Evolutionary conservation across 1,140 invertebrate species (phyloP), one percentile per base, ranked within the genome.

Genomic region (Zophobas morio): DNA sequence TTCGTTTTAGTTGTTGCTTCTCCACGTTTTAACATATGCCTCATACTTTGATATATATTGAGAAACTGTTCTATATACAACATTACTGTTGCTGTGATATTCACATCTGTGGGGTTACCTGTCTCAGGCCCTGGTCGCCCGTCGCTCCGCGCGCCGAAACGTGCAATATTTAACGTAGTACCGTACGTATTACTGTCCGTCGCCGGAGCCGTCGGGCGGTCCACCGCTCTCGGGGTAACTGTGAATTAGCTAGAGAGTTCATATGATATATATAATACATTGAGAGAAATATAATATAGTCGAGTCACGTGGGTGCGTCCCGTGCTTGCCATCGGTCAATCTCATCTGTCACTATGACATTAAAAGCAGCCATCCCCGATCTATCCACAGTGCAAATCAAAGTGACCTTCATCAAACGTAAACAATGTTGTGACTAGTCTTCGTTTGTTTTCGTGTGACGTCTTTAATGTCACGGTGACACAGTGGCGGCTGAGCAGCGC

Each of bases 61-160:
- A 73, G 40, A 77, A 79, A 63, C 74, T 77, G 74, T 81, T 79
- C 77, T 81, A 74, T 78, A 79, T 73, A 81, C 60, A 66, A 66
- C 63, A 77, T 78, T 79, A 81, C 80, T 81, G 78, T 79, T 82
- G 79, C 81, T 82, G 81, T 82, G 81, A 82, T 82, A 82, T 77
- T 78, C 77, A 80, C 79, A 78, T 70, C 71, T 74, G 78, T 77
- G 70, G 53, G 70, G 70, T 66, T 42, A 42, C 60, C 60, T 42
- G 60, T 66, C 60, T 60, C 37, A 42, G 60, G 60, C 60, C 33
- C 39, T 66, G 60, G 39, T 37, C 39, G 60, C 39, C 60, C 60
- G 60, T 42, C 60, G 33, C 35, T 54, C 35, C 53, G 32, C 53
- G 4, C 39, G 20, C 39, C 1, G 20, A 71, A 70, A 46, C 49